Conservation (phyloP, 1,140 invertebrate genomes). For the Drosophila grimshawi region DNA sequence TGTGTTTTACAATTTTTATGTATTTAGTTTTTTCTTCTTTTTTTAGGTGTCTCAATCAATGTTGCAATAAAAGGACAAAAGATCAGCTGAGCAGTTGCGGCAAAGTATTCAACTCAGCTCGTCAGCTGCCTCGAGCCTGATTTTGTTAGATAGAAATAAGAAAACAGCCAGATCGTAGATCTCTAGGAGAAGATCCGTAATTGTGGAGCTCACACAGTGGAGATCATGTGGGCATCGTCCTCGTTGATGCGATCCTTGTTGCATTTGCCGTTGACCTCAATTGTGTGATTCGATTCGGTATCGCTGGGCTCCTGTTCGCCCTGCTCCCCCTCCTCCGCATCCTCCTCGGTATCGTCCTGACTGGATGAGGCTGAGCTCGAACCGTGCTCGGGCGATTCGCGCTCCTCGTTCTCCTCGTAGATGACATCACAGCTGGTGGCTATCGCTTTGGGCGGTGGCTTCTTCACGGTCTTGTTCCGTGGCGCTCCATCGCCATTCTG, state of each 20-base stretch:
- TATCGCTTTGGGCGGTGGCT: conserved; percentile 79
- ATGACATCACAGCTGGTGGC: conserved; percentile 84
- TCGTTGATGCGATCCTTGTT: conserved; percentile 60
- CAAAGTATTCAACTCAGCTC: neutral
- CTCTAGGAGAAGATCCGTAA: neutral
- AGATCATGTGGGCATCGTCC: conserved; percentile 77
- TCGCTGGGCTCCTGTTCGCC: conserved; percentile 69
- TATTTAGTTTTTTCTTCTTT: conserved; percentile 18
- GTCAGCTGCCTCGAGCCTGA: neutral
- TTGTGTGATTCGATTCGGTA: conserved; percentile 69
- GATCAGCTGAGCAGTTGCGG: neutral
- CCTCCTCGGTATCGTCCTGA: conserved; percentile 30
- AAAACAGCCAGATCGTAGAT: conserved; percentile 44
- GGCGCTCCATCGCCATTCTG: conserved; percentile 44
- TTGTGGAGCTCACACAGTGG: conserved; percentile 60
- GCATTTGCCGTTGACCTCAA: conserved; percentile 65
- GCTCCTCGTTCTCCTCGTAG: conserved; percentile 83
- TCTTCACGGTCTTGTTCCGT: conserved; percentile 50
- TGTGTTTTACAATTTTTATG: conserved; percentile 71
- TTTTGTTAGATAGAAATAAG: conserved; percentile 15
- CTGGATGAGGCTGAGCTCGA: conserved; percentile 26
- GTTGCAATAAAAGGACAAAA: conserved; percentile 12
- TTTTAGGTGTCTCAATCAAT: conserved; percentile 8
- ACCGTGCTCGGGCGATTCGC: conserved; percentile 70
- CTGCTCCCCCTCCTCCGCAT: conserved; percentile 45